Percentiles rank a stretch among this genome's conserved stretches.
These are phyloP conservation scores for Congeria kusceri DNA, from an alignment of 2,888 invertebrate species.

Conservation along the genomic window DNA sequence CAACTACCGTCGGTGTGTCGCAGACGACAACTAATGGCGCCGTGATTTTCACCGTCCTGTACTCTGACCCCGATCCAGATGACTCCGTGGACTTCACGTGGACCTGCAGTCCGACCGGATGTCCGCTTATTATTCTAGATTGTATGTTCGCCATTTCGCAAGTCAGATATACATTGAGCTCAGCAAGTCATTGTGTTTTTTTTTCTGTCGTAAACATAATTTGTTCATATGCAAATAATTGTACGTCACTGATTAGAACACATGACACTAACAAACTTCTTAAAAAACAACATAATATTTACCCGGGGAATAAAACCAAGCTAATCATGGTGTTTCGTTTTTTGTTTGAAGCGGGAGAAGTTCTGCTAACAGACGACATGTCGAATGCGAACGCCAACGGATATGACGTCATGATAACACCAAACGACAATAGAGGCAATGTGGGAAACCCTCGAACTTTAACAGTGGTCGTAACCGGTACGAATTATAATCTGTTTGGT, in stretches of 20 bases:
- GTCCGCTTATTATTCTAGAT: neutral
- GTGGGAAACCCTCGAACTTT: neutral
- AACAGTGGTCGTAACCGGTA: neutral
- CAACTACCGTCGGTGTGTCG: neutral
- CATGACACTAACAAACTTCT: too few species aligned
- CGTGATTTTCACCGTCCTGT: neutral
- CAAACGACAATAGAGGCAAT: neutral
- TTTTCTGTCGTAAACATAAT: too few species aligned
- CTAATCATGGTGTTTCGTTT: too few species aligned
- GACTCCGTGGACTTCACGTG: neutral
- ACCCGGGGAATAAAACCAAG: too few species aligned
- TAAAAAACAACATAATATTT: too few species aligned
- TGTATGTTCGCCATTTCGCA: neutral
- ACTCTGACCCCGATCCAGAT: neutral
- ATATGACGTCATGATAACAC: neutral
- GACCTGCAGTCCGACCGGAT: neutral
- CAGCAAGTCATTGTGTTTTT: too few species aligned
- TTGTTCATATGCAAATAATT: too few species aligned
- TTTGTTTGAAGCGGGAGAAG: neutral
- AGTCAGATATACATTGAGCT: too few species aligned
- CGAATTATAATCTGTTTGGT: neutral
- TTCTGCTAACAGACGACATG: neutral
- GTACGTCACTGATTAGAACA: too few species aligned
- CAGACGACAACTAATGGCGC: neutral
- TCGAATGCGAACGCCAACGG: slow-evolving; percentile 1